Percentiles rank a stretch among this genome's conserved stretches.
phyloP scores from a whole-genome alignment of 2,797 vertebrate genomes.

The Xyrichtys novacula region DNA sequence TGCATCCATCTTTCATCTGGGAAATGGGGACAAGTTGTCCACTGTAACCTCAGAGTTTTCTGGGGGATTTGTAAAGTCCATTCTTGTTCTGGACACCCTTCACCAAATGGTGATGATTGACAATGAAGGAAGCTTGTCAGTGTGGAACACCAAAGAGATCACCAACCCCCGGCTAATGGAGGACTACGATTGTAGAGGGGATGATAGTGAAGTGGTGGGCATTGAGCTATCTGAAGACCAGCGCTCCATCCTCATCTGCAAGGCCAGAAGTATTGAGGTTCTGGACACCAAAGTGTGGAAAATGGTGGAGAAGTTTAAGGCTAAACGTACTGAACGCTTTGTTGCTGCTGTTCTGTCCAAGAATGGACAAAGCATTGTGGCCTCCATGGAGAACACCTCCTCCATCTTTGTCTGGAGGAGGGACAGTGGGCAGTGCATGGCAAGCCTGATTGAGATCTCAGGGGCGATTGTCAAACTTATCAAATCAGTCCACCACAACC shows the following conservation, averaged over 20 bases:
- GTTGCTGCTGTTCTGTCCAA: conserved; percentile 96
- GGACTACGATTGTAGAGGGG: conserved; percentile 96
- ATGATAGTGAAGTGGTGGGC: conserved; percentile 95
- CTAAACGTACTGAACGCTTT: conserved; percentile 96
- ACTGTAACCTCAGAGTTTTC: conserved; percentile 98
- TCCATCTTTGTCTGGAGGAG: conserved; percentile 99
- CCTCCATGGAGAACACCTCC: conserved; percentile 98
- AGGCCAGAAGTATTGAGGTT: conserved; percentile 96
- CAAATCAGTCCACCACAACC: conserved; percentile 96
- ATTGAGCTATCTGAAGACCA: conserved; percentile 98
- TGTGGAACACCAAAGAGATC: conserved; percentile 98
- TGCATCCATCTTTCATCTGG: conserved; percentile 94
- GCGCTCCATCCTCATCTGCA: conserved; percentile 97
- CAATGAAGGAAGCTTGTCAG: conserved; percentile 96
- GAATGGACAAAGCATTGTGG: conserved; percentile 97
- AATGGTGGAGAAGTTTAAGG: conserved; percentile 97
- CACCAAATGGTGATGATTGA: conserved; percentile 99
- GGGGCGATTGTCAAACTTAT: conserved; percentile 97
- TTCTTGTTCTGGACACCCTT: conserved; percentile 93
- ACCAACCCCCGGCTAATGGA: conserved; percentile 94
- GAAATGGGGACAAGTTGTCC: conserved; percentile 95
- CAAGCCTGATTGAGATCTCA: conserved; percentile 97
- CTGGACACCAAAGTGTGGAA: conserved; percentile 96
- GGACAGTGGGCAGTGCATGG: conserved; percentile 98
- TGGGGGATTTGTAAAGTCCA: conserved; percentile 96